Percentiles rank a stretch among this genome's conserved stretches.
phyloP scores from a whole-genome alignment of 1,140 invertebrate genomes.

The Latrodectus geometricus region DNA sequence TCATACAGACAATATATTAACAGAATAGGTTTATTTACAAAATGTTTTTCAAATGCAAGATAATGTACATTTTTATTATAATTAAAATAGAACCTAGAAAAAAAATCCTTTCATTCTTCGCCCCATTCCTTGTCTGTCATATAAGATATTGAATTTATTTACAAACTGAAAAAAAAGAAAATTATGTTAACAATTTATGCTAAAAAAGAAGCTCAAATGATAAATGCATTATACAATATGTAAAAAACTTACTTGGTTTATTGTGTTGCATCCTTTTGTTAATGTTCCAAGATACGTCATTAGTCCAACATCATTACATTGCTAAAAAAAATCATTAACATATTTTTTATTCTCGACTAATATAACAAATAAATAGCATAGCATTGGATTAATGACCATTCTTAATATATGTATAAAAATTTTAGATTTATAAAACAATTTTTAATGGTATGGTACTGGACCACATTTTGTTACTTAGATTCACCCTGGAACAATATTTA shows the following conservation, averaged over 20 bases:
- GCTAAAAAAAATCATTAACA: constrained; percentile 74
- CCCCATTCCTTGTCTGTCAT: constrained; percentile 91
- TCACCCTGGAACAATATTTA: too few relatives aligned
- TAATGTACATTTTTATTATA: constrained; percentile 38
- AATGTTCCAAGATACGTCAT: constrained; percentile 96
- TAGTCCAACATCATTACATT: constrained; percentile 97
- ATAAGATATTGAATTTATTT: constrained; percentile 94
- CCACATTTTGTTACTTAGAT: too few relatives aligned
- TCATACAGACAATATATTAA: not conserved
- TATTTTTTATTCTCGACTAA: too few relatives aligned
- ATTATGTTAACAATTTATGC: not conserved
- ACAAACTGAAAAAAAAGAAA: constrained; percentile 81
- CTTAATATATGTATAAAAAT: too few relatives aligned
- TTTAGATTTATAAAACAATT: too few relatives aligned
- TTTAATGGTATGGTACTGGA: too few relatives aligned
- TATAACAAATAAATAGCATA: too few relatives aligned
- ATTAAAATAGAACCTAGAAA: constrained; percentile 74
- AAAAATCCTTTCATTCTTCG: constrained; percentile 93
- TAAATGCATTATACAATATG: not conserved
- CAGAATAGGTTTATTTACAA: constrained; percentile 55
- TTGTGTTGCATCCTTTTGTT: constrained; percentile 96
- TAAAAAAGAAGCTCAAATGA: not conserved
- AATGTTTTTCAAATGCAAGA: constrained; percentile 29
- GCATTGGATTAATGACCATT: too few relatives aligned
- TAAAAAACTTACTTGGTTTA: constrained; percentile 76